Conservation (phyloP, 2,113 vertebrate genomes). For the Caracal caracal region DNA sequence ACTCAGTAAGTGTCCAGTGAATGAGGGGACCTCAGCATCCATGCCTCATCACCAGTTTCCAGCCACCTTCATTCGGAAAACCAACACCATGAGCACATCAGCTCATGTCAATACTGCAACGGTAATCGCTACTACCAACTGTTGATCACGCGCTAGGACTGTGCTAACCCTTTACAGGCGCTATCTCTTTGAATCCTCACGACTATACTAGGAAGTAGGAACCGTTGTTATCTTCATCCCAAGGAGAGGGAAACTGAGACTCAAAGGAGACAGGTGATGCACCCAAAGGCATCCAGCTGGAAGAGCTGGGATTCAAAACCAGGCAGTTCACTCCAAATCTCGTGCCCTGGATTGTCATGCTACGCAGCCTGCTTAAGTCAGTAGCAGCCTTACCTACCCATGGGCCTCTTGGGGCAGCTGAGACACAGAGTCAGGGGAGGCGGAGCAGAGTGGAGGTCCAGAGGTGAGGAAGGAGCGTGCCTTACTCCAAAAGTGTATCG, state of each 20-base stretch:
- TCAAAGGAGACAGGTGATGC: background rate
- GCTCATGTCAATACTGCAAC: accelerated
- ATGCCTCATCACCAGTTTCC: too few species aligned
- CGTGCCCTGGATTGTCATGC: background rate
- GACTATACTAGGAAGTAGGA: background rate
- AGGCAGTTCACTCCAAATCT: too few species aligned
- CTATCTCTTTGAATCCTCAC: background rate
- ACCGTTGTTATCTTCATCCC: background rate
- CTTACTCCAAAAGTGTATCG: background rate
- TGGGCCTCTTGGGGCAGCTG: background rate
- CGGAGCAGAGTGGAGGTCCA: background rate
- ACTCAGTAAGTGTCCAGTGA: background rate
- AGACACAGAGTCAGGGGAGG: background rate
- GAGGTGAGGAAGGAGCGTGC: too few species aligned
- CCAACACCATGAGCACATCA: background rate
- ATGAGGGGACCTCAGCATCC: too few species aligned
- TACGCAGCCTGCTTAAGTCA: background rate
- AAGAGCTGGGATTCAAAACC: background rate
- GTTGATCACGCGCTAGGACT: accelerated
- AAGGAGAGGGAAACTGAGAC: background rate
- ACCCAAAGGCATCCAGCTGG: background rate
- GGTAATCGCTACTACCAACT: accelerated
- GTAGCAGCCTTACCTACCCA: background rate
- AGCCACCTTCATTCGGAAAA: background rate
- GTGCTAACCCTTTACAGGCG: background rate